These are phyloP conservation scores for Sinocyclocheilus anshuiensis DNA, from an alignment of 2,113 vertebrate species.

Conservation along the genomic window DNA sequence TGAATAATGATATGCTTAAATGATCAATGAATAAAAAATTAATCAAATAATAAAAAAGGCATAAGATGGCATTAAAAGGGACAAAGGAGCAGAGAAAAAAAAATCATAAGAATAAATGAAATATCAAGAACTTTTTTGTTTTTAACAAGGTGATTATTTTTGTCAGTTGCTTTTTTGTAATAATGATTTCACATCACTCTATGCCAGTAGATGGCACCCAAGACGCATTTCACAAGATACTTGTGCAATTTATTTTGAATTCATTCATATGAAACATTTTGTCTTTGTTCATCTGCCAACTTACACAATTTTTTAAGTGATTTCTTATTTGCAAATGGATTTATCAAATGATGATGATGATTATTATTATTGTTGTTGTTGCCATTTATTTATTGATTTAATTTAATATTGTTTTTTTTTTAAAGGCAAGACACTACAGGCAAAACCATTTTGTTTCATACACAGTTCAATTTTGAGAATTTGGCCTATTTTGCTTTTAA, in stretches of 20 bases:
- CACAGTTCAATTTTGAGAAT: not conserved
- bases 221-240: conserved; percentile 5
- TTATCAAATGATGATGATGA: not conserved
- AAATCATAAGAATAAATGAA: not conserved
- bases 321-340: not conserved
- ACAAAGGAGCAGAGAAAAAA: not conserved
- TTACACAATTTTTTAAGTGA: not conserved
- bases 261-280: not conserved
- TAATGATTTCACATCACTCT: not conserved
- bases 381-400: too few relatives aligned
- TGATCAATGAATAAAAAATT: not conserved
- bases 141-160: not conserved
- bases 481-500: not conserved
- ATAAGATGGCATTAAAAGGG: not conserved
- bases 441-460: not conserved
- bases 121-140: not conserved
- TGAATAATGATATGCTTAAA: not conserved
- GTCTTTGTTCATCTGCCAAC: not conserved
- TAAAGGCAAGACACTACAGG: not conserved
- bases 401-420: not conserved
- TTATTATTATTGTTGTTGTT: too few relatives aligned
- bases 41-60: not conserved
- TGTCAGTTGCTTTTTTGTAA: not conserved
- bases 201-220: conserved; percentile 4
- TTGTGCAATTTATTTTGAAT: not conserved